These are phyloP conservation scores for Thereva unica DNA, from an alignment of 2,888 invertebrate genomes.

Conservation along the genomic window DNA sequence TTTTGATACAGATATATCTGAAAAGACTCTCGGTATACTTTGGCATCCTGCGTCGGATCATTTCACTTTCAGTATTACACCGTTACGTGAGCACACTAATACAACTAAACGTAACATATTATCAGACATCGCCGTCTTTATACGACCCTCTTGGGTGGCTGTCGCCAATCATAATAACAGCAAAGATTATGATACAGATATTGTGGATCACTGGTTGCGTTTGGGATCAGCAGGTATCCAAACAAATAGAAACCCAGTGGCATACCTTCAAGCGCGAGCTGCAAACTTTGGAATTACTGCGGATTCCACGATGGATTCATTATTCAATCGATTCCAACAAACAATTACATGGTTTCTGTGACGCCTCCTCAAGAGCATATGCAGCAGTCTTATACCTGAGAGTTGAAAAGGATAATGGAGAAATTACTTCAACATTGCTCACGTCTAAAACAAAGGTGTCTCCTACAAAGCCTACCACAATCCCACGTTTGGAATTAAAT, in stretches of 20 bases:
- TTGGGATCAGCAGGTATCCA: too few relatives aligned
- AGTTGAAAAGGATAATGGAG: background rate
- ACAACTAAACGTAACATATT: too few relatives aligned
- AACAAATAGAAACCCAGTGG: background rate
- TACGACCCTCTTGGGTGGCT: too few relatives aligned
- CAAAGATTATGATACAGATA: too few relatives aligned
- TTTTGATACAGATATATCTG: too few relatives aligned
- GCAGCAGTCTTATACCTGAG: conserved; percentile 1
- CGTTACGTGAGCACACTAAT: too few relatives aligned
- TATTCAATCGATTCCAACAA: background rate
- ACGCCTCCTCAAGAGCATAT: conserved; percentile 18
- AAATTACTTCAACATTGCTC: background rate
- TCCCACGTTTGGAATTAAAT: conserved; percentile 44
- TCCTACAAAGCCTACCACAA: conserved; percentile 41
- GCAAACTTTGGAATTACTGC: background rate
- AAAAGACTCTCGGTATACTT: too few relatives aligned
- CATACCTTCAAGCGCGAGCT: background rate
- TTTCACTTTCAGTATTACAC: too few relatives aligned
- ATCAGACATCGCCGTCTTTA: too few relatives aligned
- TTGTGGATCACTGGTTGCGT: too few relatives aligned
- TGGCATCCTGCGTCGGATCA: too few relatives aligned
- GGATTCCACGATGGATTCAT: background rate
- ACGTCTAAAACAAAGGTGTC: conserved; percentile 4
- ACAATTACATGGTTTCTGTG: conserved; percentile 12
- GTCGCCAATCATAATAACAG: too few relatives aligned